Base-by-base conservation (phyloP, 2,113 vertebrate genomes). In the Hemiscyllium ocellatum region DNA sequence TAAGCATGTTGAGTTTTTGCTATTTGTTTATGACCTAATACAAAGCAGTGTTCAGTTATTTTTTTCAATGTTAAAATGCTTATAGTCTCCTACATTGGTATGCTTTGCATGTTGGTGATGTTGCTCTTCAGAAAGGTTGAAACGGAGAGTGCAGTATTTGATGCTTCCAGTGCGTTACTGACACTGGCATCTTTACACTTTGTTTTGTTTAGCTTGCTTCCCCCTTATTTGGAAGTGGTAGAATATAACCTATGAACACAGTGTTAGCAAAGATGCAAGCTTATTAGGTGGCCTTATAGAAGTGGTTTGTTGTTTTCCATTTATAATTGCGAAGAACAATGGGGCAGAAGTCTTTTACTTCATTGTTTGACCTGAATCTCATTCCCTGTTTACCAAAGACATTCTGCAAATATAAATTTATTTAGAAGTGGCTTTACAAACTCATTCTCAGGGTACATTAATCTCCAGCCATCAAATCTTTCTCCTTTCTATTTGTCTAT, bases 321-420 rank as follows among this genome's bases (percentile, higher is more conserved):
- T 68, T 95, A 47, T 33, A 95, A 95, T 95, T 95, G 94, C 42
- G 24, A 72, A 76, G 94, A 95, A 52, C 68, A 33, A 72, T 95
- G 37, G n/a, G n/a, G 94, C 69, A 72, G 66, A 69, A 94, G 94
- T 47, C 24, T 95, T 95, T 95, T 42, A 95, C 94, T 95, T 95
- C 94, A 95, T 56, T 72, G 69, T 95, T 72, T 72, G 94, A 42
- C 69, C 94, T 52, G 91, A 94, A 68, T 72, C 94, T 95, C 94
- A 95, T 95, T 66, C 89, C 89, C 94, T 95, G 94, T 95, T 95
- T 95, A 95, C 94, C 94, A 95, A 95, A 95, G 94, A 95, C 94
- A 95, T 95, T 95, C 94, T 95, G 94, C 94, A 95, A 72, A 95
- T 95, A 95, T 95, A 76, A 95, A 95, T 95, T 95, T 95, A 72